Conservation (phyloP, 2,113 vertebrate genomes). For the Microtus pennsylvanicus region DNA sequence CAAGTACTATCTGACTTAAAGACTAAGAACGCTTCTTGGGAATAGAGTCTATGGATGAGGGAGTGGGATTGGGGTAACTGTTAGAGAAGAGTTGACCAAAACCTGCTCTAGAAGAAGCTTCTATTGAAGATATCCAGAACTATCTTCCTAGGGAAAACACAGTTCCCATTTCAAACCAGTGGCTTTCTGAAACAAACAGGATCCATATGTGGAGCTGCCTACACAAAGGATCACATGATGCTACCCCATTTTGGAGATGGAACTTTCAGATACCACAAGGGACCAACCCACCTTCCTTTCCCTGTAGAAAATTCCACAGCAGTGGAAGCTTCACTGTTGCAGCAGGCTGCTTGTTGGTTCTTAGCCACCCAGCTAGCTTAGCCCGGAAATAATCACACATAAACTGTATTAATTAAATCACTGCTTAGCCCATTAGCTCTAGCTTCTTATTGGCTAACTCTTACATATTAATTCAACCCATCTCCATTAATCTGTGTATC, state of each 20-base stretch:
- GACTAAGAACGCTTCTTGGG: conserved; percentile 8
- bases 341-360: too few species aligned
- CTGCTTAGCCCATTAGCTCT: too few species aligned
- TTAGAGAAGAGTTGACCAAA: background rate
- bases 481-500: too few species aligned
- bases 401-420: too few species aligned
- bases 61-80: background rate
- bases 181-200: background rate
- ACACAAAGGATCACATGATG: rapidly evolving
- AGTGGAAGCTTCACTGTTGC: background rate
- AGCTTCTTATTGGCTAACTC: too few species aligned
- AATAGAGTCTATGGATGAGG: background rate
- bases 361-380: too few species aligned
- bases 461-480: too few species aligned
- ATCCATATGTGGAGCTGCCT: background rate
- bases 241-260: background rate
- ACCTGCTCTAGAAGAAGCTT: background rate
- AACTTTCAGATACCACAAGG: background rate
- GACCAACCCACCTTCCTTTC: background rate
- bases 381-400: too few species aligned
- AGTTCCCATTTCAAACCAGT: background rate
- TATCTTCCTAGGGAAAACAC: background rate
- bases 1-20: background rate
- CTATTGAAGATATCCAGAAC: background rate
- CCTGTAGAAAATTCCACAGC: background rate